Base-by-base conservation (phyloP, 1,140 invertebrate genomes). In the Eriocheir sinensis region DNA sequence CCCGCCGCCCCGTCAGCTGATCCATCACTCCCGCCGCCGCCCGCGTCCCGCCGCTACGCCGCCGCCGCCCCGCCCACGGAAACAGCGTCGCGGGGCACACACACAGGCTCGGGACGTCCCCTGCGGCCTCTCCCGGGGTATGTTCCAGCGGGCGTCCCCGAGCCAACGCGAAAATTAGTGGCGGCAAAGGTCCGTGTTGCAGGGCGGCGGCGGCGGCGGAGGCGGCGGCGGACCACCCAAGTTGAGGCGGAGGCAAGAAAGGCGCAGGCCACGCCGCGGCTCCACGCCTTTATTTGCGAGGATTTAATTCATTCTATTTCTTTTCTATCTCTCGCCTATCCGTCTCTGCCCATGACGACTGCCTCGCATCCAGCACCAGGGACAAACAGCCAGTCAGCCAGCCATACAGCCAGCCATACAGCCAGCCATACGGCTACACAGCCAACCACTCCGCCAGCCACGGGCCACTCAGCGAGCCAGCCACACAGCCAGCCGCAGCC, bases 231-330 rank as follows among this genome's bases (percentile, higher is more conserved):
- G 89, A 92, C 91, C 91, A 92, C 91, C 91, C 91, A 92, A 92
- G 91, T 81, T 81, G 91, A 36, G 48, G 89, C 34, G 40, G 91
- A 4, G 36, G 15, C 30, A 32, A 36, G 44, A 92, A 21, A 21
- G 91, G 91, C 79, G 91, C 44, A 92, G 17, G 30, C 91, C 91
- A 89, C 88, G 32, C 90, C 3, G 0, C 48, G 27, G 27, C 90
- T 4, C 90, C 90, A 34, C 53, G 12, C 40, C 34, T 38, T 79
- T 38, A 91, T 60, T 79, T 44, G 34, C 34, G 34, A 48, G 44
- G 89, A 44, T 44, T 90, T 90, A 90, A 90, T 90, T 90, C 89
- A 90, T 90, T 34, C 89, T 90, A 48, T 38, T 90, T 90, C 89
- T 90, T 90, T 53, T 90, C 41, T 53, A 53, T 90, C 89, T 90